phyloP scores from a whole-genome alignment of 2,797 vertebrate species.

The Pantherophis vulpinus region DNA sequence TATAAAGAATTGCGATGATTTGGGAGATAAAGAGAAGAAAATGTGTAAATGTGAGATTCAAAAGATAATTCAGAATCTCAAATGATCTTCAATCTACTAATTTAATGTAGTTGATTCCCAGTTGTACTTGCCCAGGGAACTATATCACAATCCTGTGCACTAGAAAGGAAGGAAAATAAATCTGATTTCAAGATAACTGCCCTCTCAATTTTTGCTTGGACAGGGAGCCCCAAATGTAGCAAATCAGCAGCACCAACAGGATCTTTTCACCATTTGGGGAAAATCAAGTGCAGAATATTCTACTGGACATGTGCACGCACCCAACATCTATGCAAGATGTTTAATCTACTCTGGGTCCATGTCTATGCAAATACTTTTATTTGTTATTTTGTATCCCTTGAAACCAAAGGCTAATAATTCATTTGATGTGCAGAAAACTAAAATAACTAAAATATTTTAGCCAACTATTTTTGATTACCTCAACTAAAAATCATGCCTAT shows the following conservation, averaged over 20 bases:
- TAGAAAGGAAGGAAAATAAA: neutral
- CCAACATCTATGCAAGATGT: neutral
- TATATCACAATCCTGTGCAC: neutral
- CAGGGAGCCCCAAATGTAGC: neutral
- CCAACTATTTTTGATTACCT: neutral
- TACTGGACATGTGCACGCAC: fast-evolving
- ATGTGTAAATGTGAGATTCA: neutral
- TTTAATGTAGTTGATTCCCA: neutral
- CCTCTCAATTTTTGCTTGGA: neutral
- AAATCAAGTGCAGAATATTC: neutral
- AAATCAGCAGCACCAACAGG: neutral
- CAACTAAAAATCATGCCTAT: neutral
- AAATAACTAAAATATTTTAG: neutral
- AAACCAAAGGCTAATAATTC: neutral
- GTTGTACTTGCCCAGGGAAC: neutral
- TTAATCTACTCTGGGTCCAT: neutral
- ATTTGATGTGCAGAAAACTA: neutral
- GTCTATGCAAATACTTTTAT: neutral
- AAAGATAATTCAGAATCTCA: neutral
- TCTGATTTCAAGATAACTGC: neutral
- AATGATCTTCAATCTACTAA: neutral
- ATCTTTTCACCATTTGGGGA: neutral
- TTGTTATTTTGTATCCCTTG: neutral
- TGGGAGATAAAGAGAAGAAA: neutral
- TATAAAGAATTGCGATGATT: neutral